These are phyloP conservation scores for Argyresthia albistria DNA, from an alignment of 2,888 invertebrate species.

Conservation along the genomic window DNA sequence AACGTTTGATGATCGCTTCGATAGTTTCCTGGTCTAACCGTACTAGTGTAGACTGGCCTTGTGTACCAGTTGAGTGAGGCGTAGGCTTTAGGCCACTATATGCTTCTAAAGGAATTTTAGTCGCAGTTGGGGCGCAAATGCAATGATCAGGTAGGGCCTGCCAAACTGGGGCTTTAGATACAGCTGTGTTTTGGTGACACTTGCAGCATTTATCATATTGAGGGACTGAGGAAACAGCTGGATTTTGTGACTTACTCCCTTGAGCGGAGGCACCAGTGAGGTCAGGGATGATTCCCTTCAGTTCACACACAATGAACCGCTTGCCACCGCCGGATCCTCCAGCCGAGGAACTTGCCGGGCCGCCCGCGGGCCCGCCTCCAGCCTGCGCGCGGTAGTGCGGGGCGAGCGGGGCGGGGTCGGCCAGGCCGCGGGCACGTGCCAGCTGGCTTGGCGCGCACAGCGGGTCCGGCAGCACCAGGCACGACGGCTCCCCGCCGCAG, in stretches of 20 bases:
- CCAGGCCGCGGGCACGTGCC: slow-evolving; percentile 55
- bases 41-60: background rate
- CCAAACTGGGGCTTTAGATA: slow-evolving; percentile 10
- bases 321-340: slow-evolving; percentile 28
- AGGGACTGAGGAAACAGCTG: background rate
- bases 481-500: slow-evolving; percentile 66
- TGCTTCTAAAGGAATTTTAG: no score
- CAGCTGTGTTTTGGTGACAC: background rate
- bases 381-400: slow-evolving; percentile 17
- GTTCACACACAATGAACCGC: slow-evolving; percentile 59
- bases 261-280: background rate
- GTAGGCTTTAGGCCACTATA: no score
- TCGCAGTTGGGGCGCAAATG: no score
- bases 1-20: slow-evolving; percentile 29
- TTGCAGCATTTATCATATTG: background rate
- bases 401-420: slow-evolving; percentile 43
- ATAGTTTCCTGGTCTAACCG: slow-evolving; percentile 37
- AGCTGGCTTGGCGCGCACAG: slow-evolving; percentile 67
- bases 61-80: background rate
- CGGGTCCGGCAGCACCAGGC: slow-evolving; percentile 67
- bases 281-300: slow-evolving; percentile 41
- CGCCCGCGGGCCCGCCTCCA: slow-evolving; percentile 21
- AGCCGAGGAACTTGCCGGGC: slow-evolving; percentile 20
- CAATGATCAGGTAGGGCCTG: background rate
- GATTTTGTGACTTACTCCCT: slow-evolving; percentile 42